Evolutionary conservation across 1,140 invertebrate species (phyloP), one percentile per base, ranked within the genome.

Genomic region (Cydia splendana): DNA sequence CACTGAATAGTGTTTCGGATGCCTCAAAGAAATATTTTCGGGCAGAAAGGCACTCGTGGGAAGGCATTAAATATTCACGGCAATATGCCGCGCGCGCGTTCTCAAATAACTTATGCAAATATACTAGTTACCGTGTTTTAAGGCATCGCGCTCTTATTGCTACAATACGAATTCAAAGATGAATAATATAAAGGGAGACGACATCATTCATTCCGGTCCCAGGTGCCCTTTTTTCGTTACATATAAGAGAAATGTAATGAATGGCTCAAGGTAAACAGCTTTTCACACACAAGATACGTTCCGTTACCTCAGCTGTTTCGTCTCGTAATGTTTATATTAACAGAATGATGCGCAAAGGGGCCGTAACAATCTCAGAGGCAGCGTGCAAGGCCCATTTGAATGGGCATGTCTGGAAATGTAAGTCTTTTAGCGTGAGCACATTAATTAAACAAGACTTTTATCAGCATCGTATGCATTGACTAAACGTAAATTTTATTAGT

Each of bases 91-190:
- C 69, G 81, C 51, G 74, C 81, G 62, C 79, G 75, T 74, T 81
- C 77, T 67, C 76, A 82, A 84, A 88, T 88, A 89, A 87, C 82
- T 86, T 88, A 88, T 87, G 86, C 83, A 88, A 88, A 88, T 86
- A 87, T 79, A 87, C 83, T 71, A 71, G 67, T 71, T 71, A 71
- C 67, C 67, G 67, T 71, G 67, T 71, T 71, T 71, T 71, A 71
- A 71, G 67, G 67, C 67, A 18, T 71, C 67, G 15, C 18, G 67
- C 67, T 42, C 67, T 71, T 38, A 62, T 30, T 38, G 30, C 67
- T 71, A 71, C 67, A 71, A 71, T 71, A 71, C 34, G 34, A 42
- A 71, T 71, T 71, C 67, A 71, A 71, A 71, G 38, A 45, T 45
- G 67, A 71, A 71, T 65, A 69, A 48, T 76, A 78, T 45, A 51